These are phyloP conservation scores for Siniperca obscura DNA, from an alignment of 2,797 vertebrate genomes.

Conservation along the genomic window DNA sequence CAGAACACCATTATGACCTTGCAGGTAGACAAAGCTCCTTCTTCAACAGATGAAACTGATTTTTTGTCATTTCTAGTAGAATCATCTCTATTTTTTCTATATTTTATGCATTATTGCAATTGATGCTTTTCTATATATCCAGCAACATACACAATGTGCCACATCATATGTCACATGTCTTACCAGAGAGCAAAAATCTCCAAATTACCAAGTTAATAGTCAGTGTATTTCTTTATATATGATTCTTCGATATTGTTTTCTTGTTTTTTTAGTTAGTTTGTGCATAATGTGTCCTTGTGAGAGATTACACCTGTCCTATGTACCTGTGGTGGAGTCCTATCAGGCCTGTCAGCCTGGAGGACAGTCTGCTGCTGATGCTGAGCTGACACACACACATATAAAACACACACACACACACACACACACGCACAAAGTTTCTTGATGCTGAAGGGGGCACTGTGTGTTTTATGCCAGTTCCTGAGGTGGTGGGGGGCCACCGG, in stretches of 20 bases:
- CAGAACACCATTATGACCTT: constrained; percentile 43
- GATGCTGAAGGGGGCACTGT: constrained; percentile 59
- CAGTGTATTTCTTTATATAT: not conserved
- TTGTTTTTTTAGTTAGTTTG: constrained; percentile 21
- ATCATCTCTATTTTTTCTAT: not conserved
- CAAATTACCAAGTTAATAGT: not conserved
- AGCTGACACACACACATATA: constrained; percentile 34
- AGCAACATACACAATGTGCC: not conserved
- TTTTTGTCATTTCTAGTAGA: constrained; percentile 26
- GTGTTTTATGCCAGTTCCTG: constrained; percentile 88
- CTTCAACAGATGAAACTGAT: not conserved
- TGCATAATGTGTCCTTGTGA: constrained; percentile 54
- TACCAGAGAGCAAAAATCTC: not conserved
- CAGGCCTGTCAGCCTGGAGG: constrained; percentile 57
- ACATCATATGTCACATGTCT: not conserved
- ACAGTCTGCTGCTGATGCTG: constrained; percentile 47
- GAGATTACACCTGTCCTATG: constrained; percentile 47
- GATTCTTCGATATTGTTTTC: not conserved
- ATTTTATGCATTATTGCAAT: not conserved
- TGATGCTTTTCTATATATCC: not conserved
- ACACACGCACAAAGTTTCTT: constrained; percentile 32
- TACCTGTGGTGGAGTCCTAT: constrained; percentile 57
- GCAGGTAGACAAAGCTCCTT: constrained; percentile 13
- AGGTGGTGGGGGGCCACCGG: constrained; percentile 90
- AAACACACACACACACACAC: constrained; percentile 25